A percentile compares a stretch with the other conserved stretches of the same genome.
Conservation (phyloP, 2,797 vertebrate species). For the Chloroceryle inda region DNA sequence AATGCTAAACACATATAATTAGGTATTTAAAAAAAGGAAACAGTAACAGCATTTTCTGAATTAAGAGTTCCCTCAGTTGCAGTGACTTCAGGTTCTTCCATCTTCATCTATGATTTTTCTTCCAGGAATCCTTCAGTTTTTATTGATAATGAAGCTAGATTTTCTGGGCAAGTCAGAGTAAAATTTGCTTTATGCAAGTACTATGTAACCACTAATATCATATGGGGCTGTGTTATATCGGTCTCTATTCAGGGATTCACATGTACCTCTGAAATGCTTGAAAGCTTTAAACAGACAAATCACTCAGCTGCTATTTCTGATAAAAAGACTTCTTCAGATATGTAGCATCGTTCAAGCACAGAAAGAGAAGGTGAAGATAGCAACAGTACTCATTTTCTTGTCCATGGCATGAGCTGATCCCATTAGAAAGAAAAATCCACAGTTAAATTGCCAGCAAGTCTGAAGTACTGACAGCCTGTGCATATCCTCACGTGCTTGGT, state of each 20-base stretch:
- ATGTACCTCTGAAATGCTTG: background rate
- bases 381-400: fast-evolving
- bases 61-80: background rate
- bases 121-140: background rate
- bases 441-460: background rate
- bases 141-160: background rate
- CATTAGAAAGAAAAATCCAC: background rate
- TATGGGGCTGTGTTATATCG: background rate
- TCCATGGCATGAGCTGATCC: background rate
- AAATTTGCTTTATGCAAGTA: background rate
- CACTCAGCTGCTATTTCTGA: background rate
- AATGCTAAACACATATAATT: background rate
- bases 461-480: background rate
- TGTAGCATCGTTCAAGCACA: background rate
- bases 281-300: background rate
- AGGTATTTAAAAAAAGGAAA: background rate
- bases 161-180: background rate
- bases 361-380: background rate
- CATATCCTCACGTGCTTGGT: fast-evolving
- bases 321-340: background rate
- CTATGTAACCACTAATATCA: background rate
- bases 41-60: background rate
- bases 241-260: background rate
- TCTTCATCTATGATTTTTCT: background rate
- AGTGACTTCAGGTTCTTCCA: background rate